Evolutionary conservation across 2,888 invertebrate genomes (phyloP), one percentile per base, ranked within the genome.

Genomic region (Andrena dorsata): DNA sequence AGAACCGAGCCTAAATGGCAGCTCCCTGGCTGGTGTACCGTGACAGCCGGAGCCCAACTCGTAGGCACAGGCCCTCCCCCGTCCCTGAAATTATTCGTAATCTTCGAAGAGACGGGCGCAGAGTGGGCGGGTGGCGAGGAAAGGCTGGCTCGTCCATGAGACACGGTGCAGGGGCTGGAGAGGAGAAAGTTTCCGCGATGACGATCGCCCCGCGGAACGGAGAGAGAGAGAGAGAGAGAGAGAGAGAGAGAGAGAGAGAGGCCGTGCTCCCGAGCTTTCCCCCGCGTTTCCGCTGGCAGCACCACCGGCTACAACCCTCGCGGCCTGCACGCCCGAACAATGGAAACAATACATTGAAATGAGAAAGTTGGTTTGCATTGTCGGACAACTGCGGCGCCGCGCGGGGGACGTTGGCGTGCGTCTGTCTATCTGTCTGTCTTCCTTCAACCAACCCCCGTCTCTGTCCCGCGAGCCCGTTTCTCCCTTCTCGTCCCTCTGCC

Each of bases 311-410:
- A 81, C 85, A 78, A 71, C 74, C 78, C 80, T 83, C 78, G 80
- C 82, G 63, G 81, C 70, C 81, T 78, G 77, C 77, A 80, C 80
- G 68, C 65, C 26, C 70, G 81, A 86, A 85, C 88, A 92, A 92
- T 92, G 92, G 92, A 90, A 90, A 92, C 92, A 92, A 91, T 92
- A 92, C 92, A 90, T 90, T 90, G 91, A 91, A 91, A 92, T 90
- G 92, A 91, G 91, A 92, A 92, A 92, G 91, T 91, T 91, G 92
- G 92, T 92, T 92, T 92, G 92, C 92, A 92, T 92, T 92, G 92
- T 92, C 91, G 90, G 89, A 90, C 89, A 90, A 90, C 88, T 88
- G 88, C 87, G 83, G 86, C 41, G 71, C 49, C 49, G 68, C 70
- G 80, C 28, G 64, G 26, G 26, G 35, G 51, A 41, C 51, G 30